Percentiles rank a stretch among this genome's conserved stretches.
Evolutionary conservation across 2,113 vertebrate genomes (phyloP).

Genomic region (Clarias batrachus): DNA sequence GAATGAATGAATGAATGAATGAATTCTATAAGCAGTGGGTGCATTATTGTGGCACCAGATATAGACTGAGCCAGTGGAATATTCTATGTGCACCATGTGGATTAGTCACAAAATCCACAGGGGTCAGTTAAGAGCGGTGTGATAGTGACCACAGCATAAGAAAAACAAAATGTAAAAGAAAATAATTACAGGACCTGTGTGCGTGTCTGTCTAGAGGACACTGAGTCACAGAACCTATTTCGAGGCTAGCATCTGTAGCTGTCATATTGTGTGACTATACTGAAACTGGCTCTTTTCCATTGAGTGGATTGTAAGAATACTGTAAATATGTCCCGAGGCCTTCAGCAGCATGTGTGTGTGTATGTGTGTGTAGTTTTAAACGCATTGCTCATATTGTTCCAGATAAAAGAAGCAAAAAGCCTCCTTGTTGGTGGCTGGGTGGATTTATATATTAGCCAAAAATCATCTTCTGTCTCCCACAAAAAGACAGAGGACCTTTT

Average conservation of each 20-base stretch:
- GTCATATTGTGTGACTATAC: slow-evolving; percentile 20
- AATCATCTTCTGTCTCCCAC: slow-evolving; percentile 38
- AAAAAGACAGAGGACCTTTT: slow-evolving; percentile 65
- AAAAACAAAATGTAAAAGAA: not conserved
- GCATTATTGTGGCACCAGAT: too few species aligned
- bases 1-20: not conserved
- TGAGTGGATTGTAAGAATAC: slow-evolving; percentile 15
- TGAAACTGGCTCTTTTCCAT: slow-evolving; percentile 6
- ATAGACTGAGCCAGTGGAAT: not conserved
- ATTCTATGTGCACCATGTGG: not conserved
- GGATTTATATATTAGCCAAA: slow-evolving; percentile 8
- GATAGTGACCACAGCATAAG: not conserved
- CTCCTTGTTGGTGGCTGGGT: slow-evolving; percentile 28
- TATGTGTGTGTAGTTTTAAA: slow-evolving; percentile 29
- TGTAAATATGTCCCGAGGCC: slow-evolving; percentile 12
- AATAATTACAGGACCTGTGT: slow-evolving; percentile 15
- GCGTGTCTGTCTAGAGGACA: not conserved
- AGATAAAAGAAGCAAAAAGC: slow-evolving; percentile 36
- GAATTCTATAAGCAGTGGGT: too few species aligned
- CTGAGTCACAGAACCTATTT: slow-evolving; percentile 22
- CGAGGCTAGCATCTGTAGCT: slow-evolving; percentile 2
- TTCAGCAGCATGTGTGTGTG: not conserved
- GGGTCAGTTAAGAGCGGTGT: too few species aligned
- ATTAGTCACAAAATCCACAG: not conserved
- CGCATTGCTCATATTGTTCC: not conserved